These are phyloP conservation scores for Busseola fusca DNA, from an alignment of 2,888 invertebrate species.

Conservation along the genomic window DNA sequence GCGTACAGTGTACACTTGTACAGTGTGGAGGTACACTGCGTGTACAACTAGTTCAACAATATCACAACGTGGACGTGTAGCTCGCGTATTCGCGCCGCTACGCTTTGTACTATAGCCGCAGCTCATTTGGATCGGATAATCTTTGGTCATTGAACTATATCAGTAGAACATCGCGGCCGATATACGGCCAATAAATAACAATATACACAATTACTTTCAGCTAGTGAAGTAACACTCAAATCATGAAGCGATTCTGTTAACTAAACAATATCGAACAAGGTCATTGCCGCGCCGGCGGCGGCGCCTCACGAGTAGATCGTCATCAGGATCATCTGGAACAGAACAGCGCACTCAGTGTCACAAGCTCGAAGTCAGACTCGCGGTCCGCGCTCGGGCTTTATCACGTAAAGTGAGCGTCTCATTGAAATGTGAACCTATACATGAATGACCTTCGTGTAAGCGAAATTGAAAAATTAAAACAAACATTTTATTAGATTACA, in stretches of 20 bases:
- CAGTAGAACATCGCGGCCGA: slow-evolving; percentile 9
- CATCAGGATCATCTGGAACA: slow-evolving; percentile 90
- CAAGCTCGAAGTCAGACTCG: background rate
- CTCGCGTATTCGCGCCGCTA: background rate
- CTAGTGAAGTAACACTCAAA: slow-evolving; percentile 1
- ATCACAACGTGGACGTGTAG: slow-evolving; percentile 34
- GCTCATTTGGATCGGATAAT: slow-evolving; percentile 62
- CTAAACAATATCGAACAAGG: slow-evolving; percentile 11
- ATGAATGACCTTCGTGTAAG: background rate
- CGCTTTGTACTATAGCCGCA: slow-evolving; percentile 59
- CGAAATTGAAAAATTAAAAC: background rate
- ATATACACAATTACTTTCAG: slow-evolving; percentile 16
- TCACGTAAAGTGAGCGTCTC: background rate
- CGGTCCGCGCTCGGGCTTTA: background rate
- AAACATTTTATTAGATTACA: background rate
- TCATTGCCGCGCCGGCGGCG: background rate
- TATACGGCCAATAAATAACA: slow-evolving; percentile 39
- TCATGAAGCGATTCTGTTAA: slow-evolving; percentile 4
- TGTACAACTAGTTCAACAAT: slow-evolving; percentile 38
- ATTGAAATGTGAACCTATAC: background rate
- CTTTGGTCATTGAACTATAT: slow-evolving; percentile 62
- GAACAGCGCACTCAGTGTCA: slow-evolving; percentile 22
- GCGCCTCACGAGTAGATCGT: slow-evolving; percentile 90
- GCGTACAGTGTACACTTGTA: too few relatives aligned
- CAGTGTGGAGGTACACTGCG: background rate